Base-by-base conservation (phyloP, 2,113 vertebrate species). In the Naja naja region DNA sequence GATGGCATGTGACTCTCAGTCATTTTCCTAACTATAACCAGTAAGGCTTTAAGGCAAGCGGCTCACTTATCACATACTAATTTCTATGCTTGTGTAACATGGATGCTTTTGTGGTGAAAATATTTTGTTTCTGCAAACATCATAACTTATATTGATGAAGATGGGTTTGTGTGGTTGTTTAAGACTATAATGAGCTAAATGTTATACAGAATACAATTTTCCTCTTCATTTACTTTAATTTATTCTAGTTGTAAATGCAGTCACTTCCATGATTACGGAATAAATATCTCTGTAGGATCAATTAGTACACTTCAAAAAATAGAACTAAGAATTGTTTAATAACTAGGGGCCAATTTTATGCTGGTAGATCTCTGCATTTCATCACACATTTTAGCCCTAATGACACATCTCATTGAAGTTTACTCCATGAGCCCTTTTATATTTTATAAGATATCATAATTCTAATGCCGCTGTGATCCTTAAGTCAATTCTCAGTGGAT, bases 201-300 rank as follows among this genome's bases (percentile, higher is more conserved):
- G 94, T 95, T 97, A 96, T 81, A 96, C 89, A 96, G 94, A 97
- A 97, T 95, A 97, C 94, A 97, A 97, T 97, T 97, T 98, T 97
- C 96, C 96, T 97, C 96, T 97, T 97, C 95, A 97, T 97, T 97
- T 98, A 96, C 87, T 97, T 97, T 97, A 97, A 97, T 97, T 97
- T 97, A 97, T 97, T 97, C 92, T 97, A 94, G 94, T 94, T 96
- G 95, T 97, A 97, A 97, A 97, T 97, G 94, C 54, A 81, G 94
- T 93, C 97, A 94, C 92, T 97, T 97, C 93, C 89, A 93, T 94
- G 96, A 96, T 95, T 93, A 95, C 0, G 10, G 93, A 96, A 96
- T 97, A 97, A 96, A 97, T 97, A 93, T 97, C 95, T 97, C 93
- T 95, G 88, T 95, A 96, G 94, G 91, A 97, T 98, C 95, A 97